Evolutionary conservation across 2,113 vertebrate species (phyloP), one percentile per base, ranked within the genome.

Genomic region (Hyla sarda): DNA sequence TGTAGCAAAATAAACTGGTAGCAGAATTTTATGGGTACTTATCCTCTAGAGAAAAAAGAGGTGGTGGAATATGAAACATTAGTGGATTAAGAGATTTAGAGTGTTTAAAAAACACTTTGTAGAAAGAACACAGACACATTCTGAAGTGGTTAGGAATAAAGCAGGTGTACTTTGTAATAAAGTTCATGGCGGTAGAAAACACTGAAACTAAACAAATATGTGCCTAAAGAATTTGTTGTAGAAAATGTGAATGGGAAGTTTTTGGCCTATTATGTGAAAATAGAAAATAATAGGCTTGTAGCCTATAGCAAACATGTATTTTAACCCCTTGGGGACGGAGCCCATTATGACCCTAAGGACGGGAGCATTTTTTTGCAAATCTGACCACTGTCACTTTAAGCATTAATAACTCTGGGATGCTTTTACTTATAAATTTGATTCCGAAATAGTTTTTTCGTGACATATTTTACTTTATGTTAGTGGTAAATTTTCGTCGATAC

Each of bases 1-100:
- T 58, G 52, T 32, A n/a, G 75, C 48, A 52, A 77, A 77, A 77
- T 77, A 54, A 54, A 77, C 75, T 11, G 74, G 48, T 34, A 77
- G 52, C 48, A 77, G 50, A 56, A 13, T 11, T 78, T 13, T 34
- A 58, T 21, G 12, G 12, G 4, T n/a, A 37, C 21, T 16, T 74
- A 41, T 17, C 0, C 2, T 41, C 8, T 71, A 41, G 19, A 72
- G 28, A 74, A 74, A 47, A 1, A 47, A 47, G 23, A 47, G 32
- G 25, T 1, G 23, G 58, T 25, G n/a, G 58, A 71, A 10, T 17
- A 71, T 37, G 67, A 19, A 71, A 37, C 34, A 23, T 71, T 37
- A 37, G 32, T 37, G 67, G 65, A 71, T 23, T 71, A 37, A 37
- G 67, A 37, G 32, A 71, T 71, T 28, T 21, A 4, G 67, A 1